phyloP scores from a whole-genome alignment of 2,113 vertebrate species.

The Thryonomys swinderianus region DNA sequence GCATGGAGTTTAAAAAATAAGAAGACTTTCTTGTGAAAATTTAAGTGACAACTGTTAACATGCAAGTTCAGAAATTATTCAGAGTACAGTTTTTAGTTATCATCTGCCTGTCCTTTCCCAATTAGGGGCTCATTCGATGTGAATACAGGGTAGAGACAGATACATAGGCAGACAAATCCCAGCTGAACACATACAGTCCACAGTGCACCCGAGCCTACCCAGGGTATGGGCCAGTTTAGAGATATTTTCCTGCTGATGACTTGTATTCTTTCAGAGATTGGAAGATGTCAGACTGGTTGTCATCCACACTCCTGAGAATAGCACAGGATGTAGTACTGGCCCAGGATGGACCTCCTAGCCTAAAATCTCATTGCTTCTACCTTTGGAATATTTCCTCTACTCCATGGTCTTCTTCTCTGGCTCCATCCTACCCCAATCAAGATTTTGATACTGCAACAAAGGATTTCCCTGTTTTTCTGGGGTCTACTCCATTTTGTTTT shows the following conservation, averaged over 20 bases:
- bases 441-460: neutral
- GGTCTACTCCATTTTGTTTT: neutral
- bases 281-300: neutral
- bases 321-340: neutral
- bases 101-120: slow-evolving; percentile 2
- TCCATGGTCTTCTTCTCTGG: neutral
- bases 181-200: neutral
- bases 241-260: neutral
- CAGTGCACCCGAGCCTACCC: neutral
- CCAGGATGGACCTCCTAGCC: neutral
- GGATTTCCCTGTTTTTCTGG: neutral
- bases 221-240: neutral
- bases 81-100: slow-evolving; percentile 11
- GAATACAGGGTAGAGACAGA: neutral
- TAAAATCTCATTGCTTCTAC: neutral
- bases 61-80: neutral
- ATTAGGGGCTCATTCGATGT: neutral
- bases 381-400: neutral
- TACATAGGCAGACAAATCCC: neutral
- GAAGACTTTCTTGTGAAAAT: neutral
- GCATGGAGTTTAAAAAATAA: neutral
- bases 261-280: neutral
- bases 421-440: neutral
- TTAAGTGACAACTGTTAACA: slow-evolving; percentile 3
- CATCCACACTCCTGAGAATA: neutral